phyloP scores from a whole-genome alignment of 2,888 invertebrate genomes.

The Petrolisthes cinctipes region DNA sequence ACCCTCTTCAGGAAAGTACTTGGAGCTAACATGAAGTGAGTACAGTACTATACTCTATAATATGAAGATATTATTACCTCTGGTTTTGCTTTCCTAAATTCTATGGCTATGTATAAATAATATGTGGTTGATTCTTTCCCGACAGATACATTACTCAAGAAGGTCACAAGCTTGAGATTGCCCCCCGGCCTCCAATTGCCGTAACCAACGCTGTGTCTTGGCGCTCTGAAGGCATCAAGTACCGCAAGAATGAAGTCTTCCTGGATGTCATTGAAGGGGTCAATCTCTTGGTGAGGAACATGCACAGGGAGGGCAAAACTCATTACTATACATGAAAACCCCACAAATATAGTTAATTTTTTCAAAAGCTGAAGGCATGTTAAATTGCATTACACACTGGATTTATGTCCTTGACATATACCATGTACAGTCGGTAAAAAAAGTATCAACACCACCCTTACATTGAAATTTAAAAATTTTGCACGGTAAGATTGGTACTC shows the following conservation, averaged over 20 bases:
- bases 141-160: conserved; percentile 93
- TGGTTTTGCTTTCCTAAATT: too few species aligned
- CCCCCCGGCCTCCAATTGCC: conserved; percentile 95
- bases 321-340: background rate
- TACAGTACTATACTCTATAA: too few species aligned
- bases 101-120: too few species aligned
- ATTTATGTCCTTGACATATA: background rate
- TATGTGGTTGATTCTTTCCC: background rate
- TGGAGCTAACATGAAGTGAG: too few species aligned
- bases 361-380: too few species aligned
- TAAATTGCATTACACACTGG: background rate
- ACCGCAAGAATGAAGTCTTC: conserved; percentile 99
- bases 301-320: background rate
- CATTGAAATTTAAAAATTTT: too few species aligned
- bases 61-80: too few species aligned
- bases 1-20: too few species aligned
- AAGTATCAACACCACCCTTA: too few species aligned
- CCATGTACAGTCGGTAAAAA: too few species aligned
- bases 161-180: conserved; percentile 96
- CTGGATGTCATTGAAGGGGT: conserved; percentile 99
- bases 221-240: conserved; percentile 98
- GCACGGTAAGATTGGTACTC: too few species aligned
- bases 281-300: conserved; percentile 79
- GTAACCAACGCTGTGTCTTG: conserved; percentile 99
- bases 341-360: too few species aligned